A percentile compares a stretch with the other conserved stretches of the same genome.
phyloP scores from a whole-genome alignment of 2,888 invertebrate species.

The Caenorhabditis sulstoni region DNA sequence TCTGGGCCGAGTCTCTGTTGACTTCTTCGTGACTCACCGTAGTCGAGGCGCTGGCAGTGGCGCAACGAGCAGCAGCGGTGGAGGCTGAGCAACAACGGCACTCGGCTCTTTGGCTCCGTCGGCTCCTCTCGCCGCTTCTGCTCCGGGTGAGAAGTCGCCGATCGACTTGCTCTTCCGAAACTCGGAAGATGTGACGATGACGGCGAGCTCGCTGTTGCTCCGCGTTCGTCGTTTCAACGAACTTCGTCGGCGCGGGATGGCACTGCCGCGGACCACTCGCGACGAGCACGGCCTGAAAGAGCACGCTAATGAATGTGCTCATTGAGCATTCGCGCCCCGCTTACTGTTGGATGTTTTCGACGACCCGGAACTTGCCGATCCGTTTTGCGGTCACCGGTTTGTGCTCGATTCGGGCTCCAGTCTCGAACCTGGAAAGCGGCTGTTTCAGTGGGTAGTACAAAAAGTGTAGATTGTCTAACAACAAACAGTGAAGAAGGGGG shows the following conservation, averaged over 20 bases:
- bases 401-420: conserved; percentile 45
- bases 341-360: conserved; percentile 50
- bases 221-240: conserved; percentile 64
- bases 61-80: not conserved
- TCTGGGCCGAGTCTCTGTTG: not conserved
- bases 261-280: conserved; percentile 34
- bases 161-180: conserved; percentile 61
- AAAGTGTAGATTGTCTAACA: conserved; percentile 5
- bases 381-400: conserved; percentile 50
- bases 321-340: conserved; percentile 2
- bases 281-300: conserved; percentile 26
- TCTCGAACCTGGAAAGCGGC: conserved; percentile 55
- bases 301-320: not conserved
- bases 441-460: not conserved
- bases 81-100: not conserved
- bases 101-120: too few species aligned
- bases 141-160: conserved; percentile 44
- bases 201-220: conserved; percentile 48
- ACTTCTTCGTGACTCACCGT: conserved; percentile 16
- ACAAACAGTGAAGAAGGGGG: too few species aligned
- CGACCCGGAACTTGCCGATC: conserved; percentile 56
- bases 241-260: conserved; percentile 44
- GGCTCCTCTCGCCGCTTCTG: not conserved
- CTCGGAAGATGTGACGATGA: conserved; percentile 56
- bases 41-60: conserved; percentile 43